These are phyloP conservation scores for Tragelaphus buxtoni DNA, from an alignment of 2,113 vertebrate species.

Conservation along the genomic window DNA sequence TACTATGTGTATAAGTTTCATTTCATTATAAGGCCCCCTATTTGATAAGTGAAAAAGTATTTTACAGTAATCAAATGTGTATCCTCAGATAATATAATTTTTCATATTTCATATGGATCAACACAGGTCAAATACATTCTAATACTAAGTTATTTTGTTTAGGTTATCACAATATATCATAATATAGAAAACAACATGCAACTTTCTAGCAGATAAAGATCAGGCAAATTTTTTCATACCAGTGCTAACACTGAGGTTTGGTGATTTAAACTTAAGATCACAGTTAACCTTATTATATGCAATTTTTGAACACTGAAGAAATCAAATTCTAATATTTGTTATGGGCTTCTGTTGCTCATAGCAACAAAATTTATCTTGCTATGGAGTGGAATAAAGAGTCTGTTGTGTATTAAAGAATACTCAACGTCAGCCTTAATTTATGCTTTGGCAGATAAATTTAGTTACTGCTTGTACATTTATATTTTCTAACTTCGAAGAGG, in stretches of 20 bases:
- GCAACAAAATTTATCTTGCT: slow-evolving; percentile 43
- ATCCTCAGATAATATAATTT: neutral
- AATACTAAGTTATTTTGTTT: neutral
- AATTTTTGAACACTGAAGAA: slow-evolving; percentile 11
- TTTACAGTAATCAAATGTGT: neutral
- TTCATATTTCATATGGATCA: neutral
- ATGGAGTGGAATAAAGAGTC: slow-evolving; percentile 55
- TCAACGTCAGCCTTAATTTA: neutral
- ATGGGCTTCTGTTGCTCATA: slow-evolving; percentile 61
- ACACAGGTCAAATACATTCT: neutral
- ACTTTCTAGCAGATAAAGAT: neutral
- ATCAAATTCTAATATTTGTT: slow-evolving; percentile 47
- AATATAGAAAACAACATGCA: neutral
- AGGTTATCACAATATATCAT: neutral
- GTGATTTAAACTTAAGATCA: slow-evolving; percentile 24
- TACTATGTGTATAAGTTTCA: neutral
- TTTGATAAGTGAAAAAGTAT: neutral
- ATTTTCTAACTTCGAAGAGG: neutral
- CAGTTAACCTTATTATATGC: neutral
- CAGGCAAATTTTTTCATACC: neutral
- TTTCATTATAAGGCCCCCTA: neutral
- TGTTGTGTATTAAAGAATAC: slow-evolving; percentile 50
- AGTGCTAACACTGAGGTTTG: neutral
- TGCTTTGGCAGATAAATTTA: slow-evolving; percentile 23
- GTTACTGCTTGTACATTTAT: neutral